A percentile compares a stretch with the other conserved stretches of the same genome.
Conservation (phyloP, 2,113 vertebrate genomes). For the Grantiella picta region DNA sequence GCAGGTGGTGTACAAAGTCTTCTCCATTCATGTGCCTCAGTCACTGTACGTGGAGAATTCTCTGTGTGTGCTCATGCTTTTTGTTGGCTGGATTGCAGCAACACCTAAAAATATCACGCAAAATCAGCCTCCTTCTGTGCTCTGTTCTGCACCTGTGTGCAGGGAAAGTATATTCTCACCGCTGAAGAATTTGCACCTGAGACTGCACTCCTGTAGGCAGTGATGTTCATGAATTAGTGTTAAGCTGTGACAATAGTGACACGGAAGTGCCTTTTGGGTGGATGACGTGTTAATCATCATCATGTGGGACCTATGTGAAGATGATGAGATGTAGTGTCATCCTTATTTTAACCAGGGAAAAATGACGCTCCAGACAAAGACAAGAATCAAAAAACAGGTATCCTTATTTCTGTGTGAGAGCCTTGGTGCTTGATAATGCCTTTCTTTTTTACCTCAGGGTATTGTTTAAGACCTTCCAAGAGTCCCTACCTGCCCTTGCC, state of each 20-base stretch:
- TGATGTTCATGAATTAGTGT: neutral
- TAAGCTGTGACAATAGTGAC: neutral
- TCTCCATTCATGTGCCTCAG: neutral
- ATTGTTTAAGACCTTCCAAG: neutral
- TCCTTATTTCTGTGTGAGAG: neutral
- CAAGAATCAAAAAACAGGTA: neutral
- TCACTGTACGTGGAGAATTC: rapidly evolving
- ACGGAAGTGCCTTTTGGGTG: neutral
- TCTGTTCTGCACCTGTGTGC: neutral
- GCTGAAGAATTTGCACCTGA: neutral
- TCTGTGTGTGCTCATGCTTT: rapidly evolving
- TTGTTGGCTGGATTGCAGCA: neutral
- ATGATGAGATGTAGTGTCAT: neutral
- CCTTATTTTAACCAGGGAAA: neutral
- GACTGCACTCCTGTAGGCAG: neutral
- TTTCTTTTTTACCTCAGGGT: neutral
- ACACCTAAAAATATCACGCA: neutral
- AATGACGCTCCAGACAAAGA: neutral
- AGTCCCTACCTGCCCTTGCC: neutral
- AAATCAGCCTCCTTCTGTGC: neutral
- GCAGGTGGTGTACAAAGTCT: neutral
- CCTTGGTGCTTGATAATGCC: neutral
- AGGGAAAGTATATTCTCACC: neutral
- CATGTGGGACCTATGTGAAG: neutral
- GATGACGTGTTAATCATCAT: rapidly evolving